Conservation (phyloP, 2,797 vertebrate genomes). For the Pagetopsis macropterus region DNA sequence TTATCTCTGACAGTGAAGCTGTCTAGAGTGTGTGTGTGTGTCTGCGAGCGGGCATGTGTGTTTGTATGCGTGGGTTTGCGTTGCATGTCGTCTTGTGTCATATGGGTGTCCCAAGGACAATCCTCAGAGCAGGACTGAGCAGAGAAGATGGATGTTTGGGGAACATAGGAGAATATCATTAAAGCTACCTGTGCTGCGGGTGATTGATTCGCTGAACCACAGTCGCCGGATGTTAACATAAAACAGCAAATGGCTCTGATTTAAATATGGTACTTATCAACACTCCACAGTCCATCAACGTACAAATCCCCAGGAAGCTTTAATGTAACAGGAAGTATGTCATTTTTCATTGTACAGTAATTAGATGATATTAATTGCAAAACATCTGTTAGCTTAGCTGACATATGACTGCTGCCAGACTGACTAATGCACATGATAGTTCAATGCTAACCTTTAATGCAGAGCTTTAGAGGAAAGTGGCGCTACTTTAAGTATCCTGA, state of each 20-base stretch:
- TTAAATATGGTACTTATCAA: constrained; percentile 82
- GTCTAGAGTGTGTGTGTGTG: constrained; percentile 52
- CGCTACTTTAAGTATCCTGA: no score
- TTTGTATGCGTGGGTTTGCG: constrained; percentile 17
- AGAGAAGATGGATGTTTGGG: constrained; percentile 75
- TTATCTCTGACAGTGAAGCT: constrained; percentile 76
- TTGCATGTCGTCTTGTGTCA: constrained; percentile 42
- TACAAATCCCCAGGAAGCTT: constrained; percentile 61
- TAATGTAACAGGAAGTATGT: constrained; percentile 69
- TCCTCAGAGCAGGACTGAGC: constrained; percentile 40
- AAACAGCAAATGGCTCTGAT: constrained; percentile 78
- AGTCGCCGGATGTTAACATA: constrained; percentile 75
- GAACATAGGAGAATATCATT: constrained; percentile 66
- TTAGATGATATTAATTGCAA: constrained; percentile 78
- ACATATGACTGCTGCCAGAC: constrained; percentile 60
- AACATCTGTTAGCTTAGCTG: constrained; percentile 71
- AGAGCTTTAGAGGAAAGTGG: background rate
- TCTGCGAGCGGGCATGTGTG: constrained; percentile 23
- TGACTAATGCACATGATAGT: constrained; percentile 53
- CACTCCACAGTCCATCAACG: constrained; percentile 75
- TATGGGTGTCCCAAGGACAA: constrained; percentile 65
- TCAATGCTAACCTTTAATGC: constrained; percentile 27
- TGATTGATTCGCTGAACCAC: constrained; percentile 78
- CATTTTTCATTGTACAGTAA: constrained; percentile 80
- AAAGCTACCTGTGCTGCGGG: constrained; percentile 65